These are phyloP conservation scores for Drosophila neocordata DNA, from an alignment of 1,140 invertebrate species.

Conservation along the genomic window DNA sequence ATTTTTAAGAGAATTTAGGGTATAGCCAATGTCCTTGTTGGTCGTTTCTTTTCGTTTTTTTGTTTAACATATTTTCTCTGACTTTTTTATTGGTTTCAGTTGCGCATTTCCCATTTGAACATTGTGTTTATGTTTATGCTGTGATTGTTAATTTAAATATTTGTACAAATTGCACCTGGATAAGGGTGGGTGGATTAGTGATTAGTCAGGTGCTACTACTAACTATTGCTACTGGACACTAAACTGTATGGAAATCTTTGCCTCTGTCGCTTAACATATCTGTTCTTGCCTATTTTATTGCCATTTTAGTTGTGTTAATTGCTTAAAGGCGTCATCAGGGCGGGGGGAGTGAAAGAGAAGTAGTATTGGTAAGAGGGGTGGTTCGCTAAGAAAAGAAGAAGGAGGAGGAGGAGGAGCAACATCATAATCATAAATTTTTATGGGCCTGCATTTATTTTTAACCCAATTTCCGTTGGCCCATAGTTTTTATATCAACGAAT, in stretches of 20 bases:
- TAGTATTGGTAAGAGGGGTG: neutral
- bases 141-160: conserved; percentile 65
- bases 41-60: conserved; percentile 45
- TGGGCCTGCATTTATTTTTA: conserved; percentile 76
- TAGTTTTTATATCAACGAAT: conserved; percentile 77
- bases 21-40: conserved; percentile 14
- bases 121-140: conserved; percentile 50
- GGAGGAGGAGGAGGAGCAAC: conserved; percentile 26
- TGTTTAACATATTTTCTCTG: conserved; percentile 43
- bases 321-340: neutral
- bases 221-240: neutral
- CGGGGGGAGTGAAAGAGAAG: neutral
- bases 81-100: conserved; percentile 78
- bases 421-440: conserved; percentile 72
- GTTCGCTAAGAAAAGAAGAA: neutral
- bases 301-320: conserved; percentile 38
- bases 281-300: neutral
- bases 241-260: neutral
- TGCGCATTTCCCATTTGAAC: conserved; percentile 67
- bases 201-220: conserved; percentile 42
- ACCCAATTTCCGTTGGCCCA: conserved; percentile 63
- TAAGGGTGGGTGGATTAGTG: neutral
- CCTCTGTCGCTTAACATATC: neutral
- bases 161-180: conserved; percentile 43
- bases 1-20: neutral